phyloP scores from a whole-genome alignment of 2,113 vertebrate species.

The Haemorhous mexicanus region DNA sequence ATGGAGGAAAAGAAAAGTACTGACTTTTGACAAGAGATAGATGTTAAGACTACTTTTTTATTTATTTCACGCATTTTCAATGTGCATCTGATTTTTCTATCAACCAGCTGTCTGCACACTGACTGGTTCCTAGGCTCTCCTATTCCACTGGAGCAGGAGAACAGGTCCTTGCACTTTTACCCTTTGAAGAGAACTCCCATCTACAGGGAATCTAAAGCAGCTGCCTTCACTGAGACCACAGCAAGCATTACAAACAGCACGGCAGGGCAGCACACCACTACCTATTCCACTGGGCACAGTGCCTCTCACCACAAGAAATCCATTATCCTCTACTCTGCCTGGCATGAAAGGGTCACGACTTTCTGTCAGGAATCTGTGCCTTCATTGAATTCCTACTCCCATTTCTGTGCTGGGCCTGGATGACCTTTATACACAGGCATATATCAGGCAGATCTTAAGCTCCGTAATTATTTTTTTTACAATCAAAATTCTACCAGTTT shows the following conservation, averaged over 20 bases:
- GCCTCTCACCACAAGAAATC: background rate
- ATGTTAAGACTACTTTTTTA: background rate
- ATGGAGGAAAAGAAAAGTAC: background rate
- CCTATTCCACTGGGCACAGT: background rate
- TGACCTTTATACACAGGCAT: background rate
- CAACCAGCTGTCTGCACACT: background rate
- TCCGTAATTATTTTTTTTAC: background rate
- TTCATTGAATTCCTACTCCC: background rate
- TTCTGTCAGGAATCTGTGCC: background rate
- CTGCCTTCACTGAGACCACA: background rate
- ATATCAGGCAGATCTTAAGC: background rate
- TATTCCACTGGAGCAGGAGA: background rate
- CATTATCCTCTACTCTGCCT: background rate
- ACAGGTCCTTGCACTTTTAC: background rate
- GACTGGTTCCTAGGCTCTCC: background rate
- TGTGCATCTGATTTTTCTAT: background rate
- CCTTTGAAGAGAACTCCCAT: background rate
- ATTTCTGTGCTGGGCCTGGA: background rate
- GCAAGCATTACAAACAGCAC: background rate
- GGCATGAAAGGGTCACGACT: background rate
- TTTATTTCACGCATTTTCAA: background rate
- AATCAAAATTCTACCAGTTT: background rate
- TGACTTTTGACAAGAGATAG: background rate
- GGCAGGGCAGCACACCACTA: fast-evolving
- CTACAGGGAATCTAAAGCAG: background rate